phyloP scores from a whole-genome alignment of 2,797 vertebrate species.

The Dallia pectoralis region DNA sequence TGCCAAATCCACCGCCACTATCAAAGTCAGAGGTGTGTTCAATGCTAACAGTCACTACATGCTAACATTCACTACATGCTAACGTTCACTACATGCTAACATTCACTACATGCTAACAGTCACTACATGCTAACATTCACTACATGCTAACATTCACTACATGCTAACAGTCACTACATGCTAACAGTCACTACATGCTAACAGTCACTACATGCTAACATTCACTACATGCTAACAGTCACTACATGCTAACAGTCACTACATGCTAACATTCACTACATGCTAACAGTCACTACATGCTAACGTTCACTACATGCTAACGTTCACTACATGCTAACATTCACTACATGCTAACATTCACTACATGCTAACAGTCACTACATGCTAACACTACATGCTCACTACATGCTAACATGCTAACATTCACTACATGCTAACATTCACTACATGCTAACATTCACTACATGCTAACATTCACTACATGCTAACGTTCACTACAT shows the following conservation, averaged over 20 bases:
- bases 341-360: background rate
- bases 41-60: too few relatives aligned
- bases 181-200: background rate
- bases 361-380: background rate
- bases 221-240: background rate
- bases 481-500: background rate
- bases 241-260: background rate
- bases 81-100: background rate
- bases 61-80: background rate
- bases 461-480: too few relatives aligned
- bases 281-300: too few relatives aligned
- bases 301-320: background rate
- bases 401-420: too few relatives aligned
- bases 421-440: background rate
- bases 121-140: too few relatives aligned
- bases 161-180: background rate
- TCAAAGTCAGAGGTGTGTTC: constrained; percentile 10
- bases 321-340: background rate
- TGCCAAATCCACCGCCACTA: background rate
- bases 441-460: background rate
- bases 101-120: too few relatives aligned
- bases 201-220: background rate
- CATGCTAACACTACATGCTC: too few relatives aligned
- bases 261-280: background rate
- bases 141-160: background rate